A percentile compares a stretch with the other conserved stretches of the same genome.
Evolutionary conservation across 2,113 vertebrate genomes (phyloP).

Genomic region (Gopherus evgoodei): DNA sequence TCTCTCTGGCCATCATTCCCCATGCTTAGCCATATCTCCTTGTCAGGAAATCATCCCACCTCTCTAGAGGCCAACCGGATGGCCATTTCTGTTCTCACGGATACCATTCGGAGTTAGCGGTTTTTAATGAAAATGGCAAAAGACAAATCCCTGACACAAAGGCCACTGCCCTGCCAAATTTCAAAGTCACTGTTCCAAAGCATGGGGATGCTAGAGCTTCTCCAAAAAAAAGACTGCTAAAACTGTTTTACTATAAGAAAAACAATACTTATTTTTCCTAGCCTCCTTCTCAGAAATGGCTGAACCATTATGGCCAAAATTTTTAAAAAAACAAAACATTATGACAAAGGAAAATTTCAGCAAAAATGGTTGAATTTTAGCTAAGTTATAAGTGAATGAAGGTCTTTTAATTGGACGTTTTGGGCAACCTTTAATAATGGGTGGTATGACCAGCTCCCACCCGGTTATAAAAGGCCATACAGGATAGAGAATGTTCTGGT

Average conservation of each 20-base stretch:
- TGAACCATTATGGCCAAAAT: neutral
- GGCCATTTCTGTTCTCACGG: no score
- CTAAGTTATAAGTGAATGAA: neutral
- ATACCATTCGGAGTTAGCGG: neutral
- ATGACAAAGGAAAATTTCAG: slow-evolving; percentile 41
- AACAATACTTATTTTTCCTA: neutral
- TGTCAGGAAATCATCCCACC: no score
- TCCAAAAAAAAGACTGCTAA: neutral
- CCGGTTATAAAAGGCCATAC: neutral
- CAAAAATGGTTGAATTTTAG: neutral
- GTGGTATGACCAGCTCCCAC: neutral
- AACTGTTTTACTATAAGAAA: neutral
- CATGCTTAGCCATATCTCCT: no score
- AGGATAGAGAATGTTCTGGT: neutral
- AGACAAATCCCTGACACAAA: neutral
- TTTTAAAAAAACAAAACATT: neutral
- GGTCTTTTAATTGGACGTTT: slow-evolving; percentile 21
- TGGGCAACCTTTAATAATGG: neutral
- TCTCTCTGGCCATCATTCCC: no score
- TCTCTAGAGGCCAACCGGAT: no score
- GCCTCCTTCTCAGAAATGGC: neutral
- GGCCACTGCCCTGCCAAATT: neutral
- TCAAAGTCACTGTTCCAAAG: neutral
- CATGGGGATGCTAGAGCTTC: neutral
- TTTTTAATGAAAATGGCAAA: neutral